Evolutionary conservation across 2,888 invertebrate species (phyloP).

Genomic region (Limenitis camilla): DNA sequence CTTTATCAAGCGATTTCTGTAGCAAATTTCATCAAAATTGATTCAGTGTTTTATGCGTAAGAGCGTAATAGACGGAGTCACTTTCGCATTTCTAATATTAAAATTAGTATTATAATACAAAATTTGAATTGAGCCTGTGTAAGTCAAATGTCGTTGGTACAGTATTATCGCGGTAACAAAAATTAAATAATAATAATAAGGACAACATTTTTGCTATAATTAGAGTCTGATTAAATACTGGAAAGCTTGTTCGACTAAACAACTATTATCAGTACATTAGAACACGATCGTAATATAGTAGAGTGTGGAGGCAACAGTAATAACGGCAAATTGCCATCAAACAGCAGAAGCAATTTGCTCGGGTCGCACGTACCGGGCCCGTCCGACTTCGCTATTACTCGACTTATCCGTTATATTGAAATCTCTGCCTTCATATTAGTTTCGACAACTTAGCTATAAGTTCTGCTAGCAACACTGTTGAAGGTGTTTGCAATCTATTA

Average conservation of each 20-base stretch:
- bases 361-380: conserved; percentile 17
- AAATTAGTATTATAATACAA: too few species aligned
- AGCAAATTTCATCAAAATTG: too few species aligned
- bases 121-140: too few species aligned
- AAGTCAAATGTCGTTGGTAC: too few species aligned
- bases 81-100: too few species aligned
- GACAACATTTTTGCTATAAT: too few species aligned
- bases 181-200: too few species aligned
- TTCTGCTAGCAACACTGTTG: background rate
- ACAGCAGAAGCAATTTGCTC: conserved; percentile 32
- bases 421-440: conserved; percentile 9
- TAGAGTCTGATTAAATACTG: conserved; percentile 5
- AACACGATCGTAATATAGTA: background rate
- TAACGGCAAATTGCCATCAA: conserved; percentile 45
- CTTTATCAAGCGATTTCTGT: too few species aligned
- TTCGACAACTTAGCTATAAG: background rate
- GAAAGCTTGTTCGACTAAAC: conserved; percentile 9
- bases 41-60: too few species aligned
- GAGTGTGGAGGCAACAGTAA: conserved; percentile 39
- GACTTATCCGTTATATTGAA: conserved; percentile 14
- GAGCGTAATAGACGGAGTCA: too few species aligned
- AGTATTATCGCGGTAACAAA: too few species aligned
- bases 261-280: conserved; percentile 27
- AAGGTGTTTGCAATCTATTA: background rate
- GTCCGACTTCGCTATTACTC: conserved; percentile 6